These are phyloP conservation scores for Dinomys branickii DNA, from an alignment of 2,113 vertebrate genomes.

Conservation along the genomic window DNA sequence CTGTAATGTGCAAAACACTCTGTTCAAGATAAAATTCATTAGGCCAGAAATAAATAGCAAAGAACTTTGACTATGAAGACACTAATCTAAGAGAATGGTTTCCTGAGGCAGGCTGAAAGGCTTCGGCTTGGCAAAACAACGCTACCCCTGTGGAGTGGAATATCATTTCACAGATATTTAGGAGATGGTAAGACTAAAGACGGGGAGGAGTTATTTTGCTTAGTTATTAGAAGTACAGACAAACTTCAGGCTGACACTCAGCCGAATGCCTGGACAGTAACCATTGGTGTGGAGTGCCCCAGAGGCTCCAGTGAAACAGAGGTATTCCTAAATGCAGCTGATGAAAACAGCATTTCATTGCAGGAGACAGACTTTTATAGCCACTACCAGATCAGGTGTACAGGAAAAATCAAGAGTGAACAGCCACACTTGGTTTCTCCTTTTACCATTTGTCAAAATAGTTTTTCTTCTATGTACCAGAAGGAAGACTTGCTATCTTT, in stretches of 20 bases:
- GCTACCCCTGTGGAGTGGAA: neutral
- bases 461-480: neutral
- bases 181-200: slow-evolving; percentile 43
- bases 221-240: slow-evolving; percentile 31
- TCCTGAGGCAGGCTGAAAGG: neutral
- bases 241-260: slow-evolving; percentile 40
- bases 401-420: neutral
- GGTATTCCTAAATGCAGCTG: neutral
- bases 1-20: neutral
- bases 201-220: slow-evolving; percentile 21
- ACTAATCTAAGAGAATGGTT: neutral
- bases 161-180: slow-evolving; percentile 46
- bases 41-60: neutral
- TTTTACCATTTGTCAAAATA: neutral
- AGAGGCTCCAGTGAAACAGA: neutral
- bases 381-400: neutral
- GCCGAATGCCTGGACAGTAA: slow-evolving; percentile 1
- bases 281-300: neutral
- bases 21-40: neutral
- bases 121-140: slow-evolving; percentile 29
- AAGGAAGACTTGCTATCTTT: neutral
- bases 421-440: neutral
- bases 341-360: neutral
- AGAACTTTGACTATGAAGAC: neutral
- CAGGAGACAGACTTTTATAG: neutral